Percentiles rank a stretch among this genome's conserved stretches.
These are phyloP conservation scores for Tanypteryx hageni DNA, from an alignment of 2,888 invertebrate genomes.

Conservation along the genomic window DNA sequence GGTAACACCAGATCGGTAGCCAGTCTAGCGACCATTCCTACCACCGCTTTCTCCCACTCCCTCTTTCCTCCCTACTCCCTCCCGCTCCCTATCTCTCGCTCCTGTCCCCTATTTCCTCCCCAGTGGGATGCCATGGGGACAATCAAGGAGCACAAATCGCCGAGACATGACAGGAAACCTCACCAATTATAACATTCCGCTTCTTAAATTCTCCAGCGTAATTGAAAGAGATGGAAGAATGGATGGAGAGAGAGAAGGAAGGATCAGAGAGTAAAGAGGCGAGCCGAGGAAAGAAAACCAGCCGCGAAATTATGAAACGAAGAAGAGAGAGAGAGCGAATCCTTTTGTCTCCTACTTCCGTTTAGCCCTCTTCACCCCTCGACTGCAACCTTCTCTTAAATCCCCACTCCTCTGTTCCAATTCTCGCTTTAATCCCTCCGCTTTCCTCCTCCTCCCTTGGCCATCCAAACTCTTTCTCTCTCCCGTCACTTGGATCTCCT, in stretches of 20 bases:
- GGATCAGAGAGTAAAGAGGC: not conserved
- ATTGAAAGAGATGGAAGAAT: slow-evolving; percentile 50
- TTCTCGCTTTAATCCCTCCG: not conserved
- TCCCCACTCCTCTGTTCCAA: not conserved
- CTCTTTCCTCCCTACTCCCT: not conserved
- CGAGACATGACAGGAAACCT: slow-evolving; percentile 49
- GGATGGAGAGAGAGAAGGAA: not conserved
- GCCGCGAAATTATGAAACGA: not conserved
- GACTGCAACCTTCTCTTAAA: not conserved
- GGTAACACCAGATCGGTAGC: not conserved
- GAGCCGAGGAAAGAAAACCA: not conserved
- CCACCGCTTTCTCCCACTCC: not conserved
- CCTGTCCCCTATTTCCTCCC: not conserved
- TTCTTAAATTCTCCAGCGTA: slow-evolving; percentile 43
- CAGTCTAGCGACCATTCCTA: not conserved
- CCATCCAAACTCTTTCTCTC: not conserved
- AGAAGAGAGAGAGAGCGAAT: not conserved
- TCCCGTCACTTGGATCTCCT: not conserved
- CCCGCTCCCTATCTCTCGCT: not conserved
- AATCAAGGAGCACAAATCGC: slow-evolving; percentile 52
- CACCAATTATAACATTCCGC: slow-evolving; percentile 55
- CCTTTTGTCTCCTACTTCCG: not conserved
- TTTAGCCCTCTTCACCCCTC: not conserved
- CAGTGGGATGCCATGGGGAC: slow-evolving; percentile 21
- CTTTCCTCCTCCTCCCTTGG: not conserved